Percentiles rank a stretch among this genome's conserved stretches.
Conservation (phyloP, 1,140 invertebrate genomes). For the Zaprionus inermis region DNA sequence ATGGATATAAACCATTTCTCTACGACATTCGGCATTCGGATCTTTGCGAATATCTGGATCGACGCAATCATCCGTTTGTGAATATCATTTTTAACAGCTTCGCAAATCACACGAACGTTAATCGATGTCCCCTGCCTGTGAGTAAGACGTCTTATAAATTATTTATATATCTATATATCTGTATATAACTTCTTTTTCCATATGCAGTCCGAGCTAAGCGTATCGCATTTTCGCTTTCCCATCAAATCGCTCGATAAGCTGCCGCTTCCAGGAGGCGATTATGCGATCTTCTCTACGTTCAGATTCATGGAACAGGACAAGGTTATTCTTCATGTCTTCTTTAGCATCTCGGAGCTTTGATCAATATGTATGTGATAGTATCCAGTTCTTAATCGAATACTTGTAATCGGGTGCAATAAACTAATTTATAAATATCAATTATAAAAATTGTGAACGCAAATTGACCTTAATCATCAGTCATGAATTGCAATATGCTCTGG, state of each 20-base stretch:
- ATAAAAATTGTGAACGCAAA: constrained; percentile 18
- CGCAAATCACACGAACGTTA: constrained; percentile 55
- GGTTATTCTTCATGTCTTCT: constrained; percentile 59
- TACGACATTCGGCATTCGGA: constrained; percentile 63
- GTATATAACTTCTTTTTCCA: background rate
- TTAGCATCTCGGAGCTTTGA: constrained; percentile 59
- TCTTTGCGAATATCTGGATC: constrained; percentile 70
- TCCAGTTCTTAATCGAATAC: too few relatives aligned
- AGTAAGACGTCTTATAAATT: background rate
- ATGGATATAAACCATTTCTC: constrained; percentile 71
- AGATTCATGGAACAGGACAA: constrained; percentile 41
- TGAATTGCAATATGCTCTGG: constrained; percentile 3
- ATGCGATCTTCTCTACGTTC: constrained; percentile 65
- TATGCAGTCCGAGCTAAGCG: constrained; percentile 46
- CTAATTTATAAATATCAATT: constrained; percentile 13
- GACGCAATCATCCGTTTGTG: constrained; percentile 71
- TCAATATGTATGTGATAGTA: background rate
- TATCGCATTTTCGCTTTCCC: constrained; percentile 69
- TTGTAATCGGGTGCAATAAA: constrained; percentile 5
- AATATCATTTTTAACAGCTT: constrained; percentile 71
- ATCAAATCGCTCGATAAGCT: constrained; percentile 53
- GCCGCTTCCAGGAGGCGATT: constrained; percentile 65
- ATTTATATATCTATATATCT: background rate
- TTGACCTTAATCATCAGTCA: constrained; percentile 17
- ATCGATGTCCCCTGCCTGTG: constrained; percentile 62